phyloP scores from a whole-genome alignment of 2,797 vertebrate species.

The Melanotaenia pygmaea region DNA sequence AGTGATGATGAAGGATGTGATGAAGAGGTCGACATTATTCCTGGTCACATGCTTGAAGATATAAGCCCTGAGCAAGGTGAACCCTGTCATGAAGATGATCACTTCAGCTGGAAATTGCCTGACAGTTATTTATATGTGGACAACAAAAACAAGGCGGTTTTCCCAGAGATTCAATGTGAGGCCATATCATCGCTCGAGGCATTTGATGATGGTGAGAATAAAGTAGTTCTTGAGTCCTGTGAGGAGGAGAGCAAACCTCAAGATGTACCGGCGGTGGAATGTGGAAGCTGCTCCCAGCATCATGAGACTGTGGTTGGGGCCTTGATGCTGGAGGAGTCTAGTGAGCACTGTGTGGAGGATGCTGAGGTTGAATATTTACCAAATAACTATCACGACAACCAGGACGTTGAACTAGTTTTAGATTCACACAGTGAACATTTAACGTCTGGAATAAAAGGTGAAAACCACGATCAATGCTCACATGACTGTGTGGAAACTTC shows the following conservation, averaged over 20 bases:
- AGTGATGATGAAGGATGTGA: not conserved
- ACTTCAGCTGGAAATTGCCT: not conserved
- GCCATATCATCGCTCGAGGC: constrained; percentile 1
- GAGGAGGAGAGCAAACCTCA: constrained; percentile 44
- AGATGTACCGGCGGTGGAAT: not conserved
- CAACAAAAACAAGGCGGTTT: constrained; percentile 31
- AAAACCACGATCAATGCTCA: constrained; percentile 4
- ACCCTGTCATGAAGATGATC: not conserved
- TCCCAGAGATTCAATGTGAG: not conserved
- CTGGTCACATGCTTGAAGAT: not conserved
- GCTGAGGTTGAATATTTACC: constrained; percentile 27
- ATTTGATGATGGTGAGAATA: constrained; percentile 18
- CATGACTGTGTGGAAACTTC: constrained; percentile 29
- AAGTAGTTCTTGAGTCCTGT: constrained; percentile 36
- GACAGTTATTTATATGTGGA: constrained; percentile 5
- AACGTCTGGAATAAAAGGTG: not conserved
- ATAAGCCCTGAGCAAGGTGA: not conserved
- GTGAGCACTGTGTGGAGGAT: not conserved
- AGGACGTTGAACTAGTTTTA: constrained; percentile 2
- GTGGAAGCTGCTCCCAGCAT: constrained; percentile 13
- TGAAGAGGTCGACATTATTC: not conserved
- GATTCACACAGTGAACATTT: constrained; percentile 22
- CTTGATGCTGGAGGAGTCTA: constrained; percentile 7
- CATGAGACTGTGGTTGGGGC: constrained; percentile 48
- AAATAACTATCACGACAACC: not conserved